Percentiles rank a stretch among this genome's conserved stretches.
phyloP scores from a whole-genome alignment of 2,888 invertebrate genomes.

The Glaucopsyche alexis region DNA sequence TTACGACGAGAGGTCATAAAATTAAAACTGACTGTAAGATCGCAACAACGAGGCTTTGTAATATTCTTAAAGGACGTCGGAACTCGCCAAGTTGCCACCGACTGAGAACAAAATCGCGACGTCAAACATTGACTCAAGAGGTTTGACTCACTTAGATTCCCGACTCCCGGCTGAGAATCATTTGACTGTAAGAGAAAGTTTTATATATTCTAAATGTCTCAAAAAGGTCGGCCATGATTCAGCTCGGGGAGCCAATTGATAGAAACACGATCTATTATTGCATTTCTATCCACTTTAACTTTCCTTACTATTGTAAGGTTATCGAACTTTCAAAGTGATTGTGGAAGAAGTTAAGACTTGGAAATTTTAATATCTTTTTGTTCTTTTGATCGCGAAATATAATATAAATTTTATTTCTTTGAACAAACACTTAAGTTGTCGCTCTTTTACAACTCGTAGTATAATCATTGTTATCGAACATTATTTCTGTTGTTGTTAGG shows the following conservation, averaged over 20 bases:
- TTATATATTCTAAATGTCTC: conserved; percentile 65
- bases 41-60: conserved; percentile 17
- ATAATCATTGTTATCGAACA: background rate
- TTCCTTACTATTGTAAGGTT: conserved; percentile 37
- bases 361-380: conserved; percentile 27
- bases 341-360: conserved; percentile 27
- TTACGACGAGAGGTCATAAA: conserved; percentile 15
- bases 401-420: background rate
- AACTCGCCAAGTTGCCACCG: conserved; percentile 32
- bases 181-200: conserved; percentile 62
- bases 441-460: background rate
- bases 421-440: background rate
- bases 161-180: conserved; percentile 70
- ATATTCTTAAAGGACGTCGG: conserved; percentile 16
- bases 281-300: conserved; percentile 46
- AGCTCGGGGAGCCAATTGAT: conserved; percentile 52
- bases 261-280: conserved; percentile 50
- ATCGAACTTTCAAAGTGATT: conserved; percentile 29
- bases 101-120: conserved; percentile 71
- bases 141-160: conserved; percentile 73
- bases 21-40: background rate
- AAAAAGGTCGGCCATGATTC: conserved; percentile 53
- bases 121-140: conserved; percentile 78
- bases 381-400: conserved; percentile 12
- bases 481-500: background rate